Evolutionary conservation across 2,113 vertebrate species (phyloP).

Genomic region (Nesoenas mayeri): DNA sequence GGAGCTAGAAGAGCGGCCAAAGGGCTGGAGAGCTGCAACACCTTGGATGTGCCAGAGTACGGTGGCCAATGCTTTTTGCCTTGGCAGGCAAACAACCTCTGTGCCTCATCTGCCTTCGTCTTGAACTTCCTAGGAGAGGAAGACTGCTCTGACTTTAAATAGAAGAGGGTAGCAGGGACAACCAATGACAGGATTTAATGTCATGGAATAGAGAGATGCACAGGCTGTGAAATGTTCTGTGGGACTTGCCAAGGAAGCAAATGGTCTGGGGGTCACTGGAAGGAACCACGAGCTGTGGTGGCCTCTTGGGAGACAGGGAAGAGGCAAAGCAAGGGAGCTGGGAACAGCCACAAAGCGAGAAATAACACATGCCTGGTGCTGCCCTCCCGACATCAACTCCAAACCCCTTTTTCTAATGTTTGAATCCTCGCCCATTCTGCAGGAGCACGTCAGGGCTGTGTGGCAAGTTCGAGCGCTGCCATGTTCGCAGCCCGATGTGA

Average conservation of each 20-base stretch:
- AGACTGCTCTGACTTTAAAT: background rate
- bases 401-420: background rate
- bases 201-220: background rate
- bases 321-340: background rate
- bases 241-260: background rate
- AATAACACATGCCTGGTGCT: background rate
- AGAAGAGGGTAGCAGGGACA: background rate
- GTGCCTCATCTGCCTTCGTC: background rate
- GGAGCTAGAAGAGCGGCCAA: background rate
- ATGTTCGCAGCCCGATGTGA: background rate
- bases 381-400: background rate
- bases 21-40: background rate
- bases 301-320: background rate
- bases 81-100: background rate
- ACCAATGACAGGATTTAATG: background rate
- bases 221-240: background rate
- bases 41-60: accelerated
- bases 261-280: background rate
- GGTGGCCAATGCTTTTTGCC: background rate
- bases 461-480: background rate
- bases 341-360: background rate
- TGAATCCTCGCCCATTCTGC: background rate
- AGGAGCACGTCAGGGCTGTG: background rate
- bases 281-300: background rate
- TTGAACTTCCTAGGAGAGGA: background rate